Conservation (phyloP, 2,888 invertebrate species). For the Drosophila histrio region DNA sequence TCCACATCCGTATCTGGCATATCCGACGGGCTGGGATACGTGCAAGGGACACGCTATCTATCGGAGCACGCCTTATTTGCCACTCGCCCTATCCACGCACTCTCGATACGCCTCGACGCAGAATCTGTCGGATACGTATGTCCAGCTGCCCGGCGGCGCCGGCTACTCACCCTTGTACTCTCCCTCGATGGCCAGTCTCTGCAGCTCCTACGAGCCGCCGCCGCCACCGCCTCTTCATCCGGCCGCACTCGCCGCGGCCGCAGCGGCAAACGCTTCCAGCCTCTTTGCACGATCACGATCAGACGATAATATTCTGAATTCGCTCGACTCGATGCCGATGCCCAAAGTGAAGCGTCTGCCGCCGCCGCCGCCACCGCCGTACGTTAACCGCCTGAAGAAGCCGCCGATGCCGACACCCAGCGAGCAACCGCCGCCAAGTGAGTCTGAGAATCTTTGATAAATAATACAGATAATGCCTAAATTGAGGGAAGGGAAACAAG, state of each 20-base stretch:
- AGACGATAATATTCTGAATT: conserved; percentile 92
- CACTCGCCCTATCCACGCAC: conserved; percentile 87
- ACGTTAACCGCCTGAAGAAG: conserved; percentile 83
- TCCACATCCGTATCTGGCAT: conserved; percentile 85
- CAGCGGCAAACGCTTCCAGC: conserved; percentile 82
- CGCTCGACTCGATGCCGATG: conserved; percentile 85
- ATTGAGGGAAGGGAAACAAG: too few relatives aligned
- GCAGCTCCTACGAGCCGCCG: conserved; percentile 88
- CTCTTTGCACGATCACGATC: conserved; percentile 90
- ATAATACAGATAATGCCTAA: too few relatives aligned
- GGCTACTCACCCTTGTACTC: conserved; percentile 88
- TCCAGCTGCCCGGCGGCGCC: conserved; percentile 86
- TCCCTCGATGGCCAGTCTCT: conserved; percentile 87
- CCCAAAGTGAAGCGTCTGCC: conserved; percentile 85
- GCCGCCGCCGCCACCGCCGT: conserved; percentile 87
- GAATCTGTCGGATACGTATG: conserved; percentile 90
- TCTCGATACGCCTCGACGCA: conserved; percentile 92
- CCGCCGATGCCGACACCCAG: conserved; percentile 85
- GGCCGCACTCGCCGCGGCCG: conserved; percentile 78
- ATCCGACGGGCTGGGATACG: conserved; percentile 83
- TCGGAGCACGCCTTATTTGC: conserved; percentile 92
- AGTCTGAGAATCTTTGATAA: too few relatives aligned
- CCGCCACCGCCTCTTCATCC: conserved; percentile 87
- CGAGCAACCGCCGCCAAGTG: conserved; percentile 84
- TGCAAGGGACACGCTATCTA: conserved; percentile 91